Evolutionary conservation across 2,888 invertebrate species (phyloP), one percentile per base, ranked within the genome.

Genomic region (Nomada goodeniana): DNA sequence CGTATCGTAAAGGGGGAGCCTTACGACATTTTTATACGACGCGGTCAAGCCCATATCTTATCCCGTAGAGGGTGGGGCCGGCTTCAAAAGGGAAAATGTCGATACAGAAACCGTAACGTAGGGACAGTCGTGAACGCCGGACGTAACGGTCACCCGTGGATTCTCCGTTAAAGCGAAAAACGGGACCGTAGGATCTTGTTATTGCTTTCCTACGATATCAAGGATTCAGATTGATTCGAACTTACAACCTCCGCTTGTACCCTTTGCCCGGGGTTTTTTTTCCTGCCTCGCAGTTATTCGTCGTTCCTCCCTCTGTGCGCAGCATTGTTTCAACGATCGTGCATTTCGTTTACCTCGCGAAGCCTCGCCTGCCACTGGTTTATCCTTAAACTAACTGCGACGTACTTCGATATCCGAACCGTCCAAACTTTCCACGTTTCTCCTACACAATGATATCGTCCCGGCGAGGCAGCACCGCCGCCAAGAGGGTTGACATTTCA

Each of bases 161-260:
- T 76, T 76, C 71, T 50, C 76, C 63, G 81, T 81, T 82, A 82
- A 82, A 82, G 81, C 81, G 82, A 83, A 74, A 83, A 83, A 83
- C 73, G 83, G 74, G 83, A 70, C 70, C 70, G 77, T 77, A 74
- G 70, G 74, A 83, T 82, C 77, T 71, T 61, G 78, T 83, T 82
- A 83, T 83, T 71, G 75, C 71, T 67, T 74, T 65, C 52, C 67
- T 67, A 42, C 82, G 73, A 73, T 77, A 83, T 82, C 73, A 78
- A 77, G 77, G 77, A 77, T 77, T 82, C 82, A 69, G 76, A 79
- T 76, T 82, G 82, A 82, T 82, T 81, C 76, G 69, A 68, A 82
- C 76, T 82, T 82, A 82, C 68, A 67, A 76, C 71, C 55, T n/a
- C n/a, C 52, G 47, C 42, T 59, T 26, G 20, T 50, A 50, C 57